phyloP scores from a whole-genome alignment of 2,797 vertebrate species.

The Phataginus tricuspis region DNA sequence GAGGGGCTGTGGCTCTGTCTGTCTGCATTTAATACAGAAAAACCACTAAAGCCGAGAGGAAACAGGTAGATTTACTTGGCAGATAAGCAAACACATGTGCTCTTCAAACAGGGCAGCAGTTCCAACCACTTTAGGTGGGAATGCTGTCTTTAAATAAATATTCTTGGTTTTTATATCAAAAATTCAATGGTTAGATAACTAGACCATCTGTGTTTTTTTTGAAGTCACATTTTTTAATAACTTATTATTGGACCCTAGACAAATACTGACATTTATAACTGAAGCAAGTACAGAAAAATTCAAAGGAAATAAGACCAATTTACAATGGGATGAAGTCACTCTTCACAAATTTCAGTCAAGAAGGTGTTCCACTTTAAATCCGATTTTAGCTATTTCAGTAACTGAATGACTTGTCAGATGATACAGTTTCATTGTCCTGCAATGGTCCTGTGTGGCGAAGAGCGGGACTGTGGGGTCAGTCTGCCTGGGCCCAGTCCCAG shows the following conservation, averaged over 20 bases:
- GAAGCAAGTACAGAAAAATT: neutral
- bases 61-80: constrained; percentile 22
- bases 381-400: constrained; percentile 42
- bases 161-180: neutral
- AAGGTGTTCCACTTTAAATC: constrained; percentile 12
- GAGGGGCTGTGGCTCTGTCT: neutral
- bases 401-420: neutral
- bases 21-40: constrained; percentile 26
- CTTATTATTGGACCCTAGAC: neutral
- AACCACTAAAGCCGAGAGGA: constrained; percentile 35
- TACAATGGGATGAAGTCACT: neutral
- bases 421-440: neutral
- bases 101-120: constrained; percentile 1
- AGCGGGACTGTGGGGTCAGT: neutral
- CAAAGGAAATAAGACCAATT: constrained; percentile 14
- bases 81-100: neutral
- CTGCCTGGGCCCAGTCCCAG: neutral
- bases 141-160: constrained; percentile 27
- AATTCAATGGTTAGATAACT: neutral
- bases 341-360: constrained; percentile 18
- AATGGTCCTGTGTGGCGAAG: neutral
- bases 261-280: constrained; percentile 36
- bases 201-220: constrained; percentile 29
- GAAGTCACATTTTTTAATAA: constrained; percentile 49
- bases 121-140: constrained; percentile 4